Base-by-base conservation (phyloP, 1,140 invertebrate species). In the Drosophila repletoides region DNA sequence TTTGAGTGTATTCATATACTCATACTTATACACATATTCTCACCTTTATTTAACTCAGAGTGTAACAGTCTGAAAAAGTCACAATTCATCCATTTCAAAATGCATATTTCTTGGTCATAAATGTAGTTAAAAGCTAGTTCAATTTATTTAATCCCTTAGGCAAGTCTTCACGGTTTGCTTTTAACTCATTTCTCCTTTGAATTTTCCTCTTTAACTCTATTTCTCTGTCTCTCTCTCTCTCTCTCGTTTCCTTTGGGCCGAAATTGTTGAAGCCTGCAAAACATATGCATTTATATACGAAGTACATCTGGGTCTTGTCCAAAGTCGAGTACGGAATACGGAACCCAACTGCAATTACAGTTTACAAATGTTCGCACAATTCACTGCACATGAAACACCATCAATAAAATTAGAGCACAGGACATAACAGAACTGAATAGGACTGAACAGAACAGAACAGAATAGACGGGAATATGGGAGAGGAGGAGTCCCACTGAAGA, bases 331-430 rank as follows among this genome's bases (percentile, higher is more conserved):
- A 53, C 21, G n/a, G 51, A 36, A 22, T 56, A 43, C 61, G 61
- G 53, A 59, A 60, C 38, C 46, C 64, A 52, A 67, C 51, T 75
- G 70, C 79, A 83, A 83, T 84, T 83, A 84, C 79, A 84, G 70
- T 53, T 79, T 74, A 79, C 70, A 83, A 83, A 83, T 77, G 56
- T 60, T 56, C 53, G 41, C 66, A 84, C 79, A 84, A 74, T 45
- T 66, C 79, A 83, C 60, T 77, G 79, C 79, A 83, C 79, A 84
- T 74, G 79, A 67, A 83, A 79, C 49, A 74, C 79, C 79, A 83
- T 84, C 79, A 84, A 84, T 84, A 84, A 84, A 84, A 86, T 84
- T 83, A 84, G 67, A 73, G 53, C 74, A 72, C 33, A 86, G 75
- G 61, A 84, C 66, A 64, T 9, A 58, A 19, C 31, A 29, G 2